Conservation (phyloP, 2,113 vertebrate genomes). For the Leucoraja erinaceus region DNA sequence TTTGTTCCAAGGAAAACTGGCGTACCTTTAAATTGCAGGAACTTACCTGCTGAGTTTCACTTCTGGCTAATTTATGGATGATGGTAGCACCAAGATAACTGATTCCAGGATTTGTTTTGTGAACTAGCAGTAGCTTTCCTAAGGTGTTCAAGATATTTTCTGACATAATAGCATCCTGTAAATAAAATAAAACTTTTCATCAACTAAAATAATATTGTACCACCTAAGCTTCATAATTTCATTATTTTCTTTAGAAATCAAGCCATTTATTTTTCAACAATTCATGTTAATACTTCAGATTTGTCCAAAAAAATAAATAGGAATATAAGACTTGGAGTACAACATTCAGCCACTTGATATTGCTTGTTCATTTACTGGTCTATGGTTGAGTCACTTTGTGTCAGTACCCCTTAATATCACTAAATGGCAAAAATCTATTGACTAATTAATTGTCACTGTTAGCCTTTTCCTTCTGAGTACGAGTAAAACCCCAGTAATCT, state of each 20-base stretch:
- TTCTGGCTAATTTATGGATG: slow-evolving; percentile 53
- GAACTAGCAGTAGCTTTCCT: slow-evolving; percentile 50
- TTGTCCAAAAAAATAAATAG: not conserved
- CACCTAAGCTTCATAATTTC: not conserved
- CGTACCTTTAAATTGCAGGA: not conserved
- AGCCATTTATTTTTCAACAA: too few relatives aligned
- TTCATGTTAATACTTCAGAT: too few relatives aligned
- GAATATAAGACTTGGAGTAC: not conserved
- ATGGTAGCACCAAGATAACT: slow-evolving; percentile 54
- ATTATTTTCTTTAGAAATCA: too few relatives aligned
- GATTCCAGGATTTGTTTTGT: slow-evolving; percentile 50
- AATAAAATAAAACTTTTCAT: slow-evolving; percentile 33
- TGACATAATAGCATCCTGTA: slow-evolving; percentile 55
- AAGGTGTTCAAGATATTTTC: slow-evolving; percentile 57
- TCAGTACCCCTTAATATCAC: too few relatives aligned
- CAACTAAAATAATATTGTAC: not conserved
- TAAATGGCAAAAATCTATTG: not conserved
- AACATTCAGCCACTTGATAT: too few relatives aligned
- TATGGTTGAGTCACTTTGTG: not conserved
- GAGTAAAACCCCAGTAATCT: too few relatives aligned
- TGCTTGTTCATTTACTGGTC: too few relatives aligned
- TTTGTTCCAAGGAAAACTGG: not conserved
- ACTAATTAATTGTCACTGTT: not conserved
- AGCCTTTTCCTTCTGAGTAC: not conserved
- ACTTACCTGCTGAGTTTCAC: slow-evolving; percentile 48